Evolutionary conservation across 2,797 vertebrate genomes (phyloP).

Genomic region (Tapera naevia): DNA sequence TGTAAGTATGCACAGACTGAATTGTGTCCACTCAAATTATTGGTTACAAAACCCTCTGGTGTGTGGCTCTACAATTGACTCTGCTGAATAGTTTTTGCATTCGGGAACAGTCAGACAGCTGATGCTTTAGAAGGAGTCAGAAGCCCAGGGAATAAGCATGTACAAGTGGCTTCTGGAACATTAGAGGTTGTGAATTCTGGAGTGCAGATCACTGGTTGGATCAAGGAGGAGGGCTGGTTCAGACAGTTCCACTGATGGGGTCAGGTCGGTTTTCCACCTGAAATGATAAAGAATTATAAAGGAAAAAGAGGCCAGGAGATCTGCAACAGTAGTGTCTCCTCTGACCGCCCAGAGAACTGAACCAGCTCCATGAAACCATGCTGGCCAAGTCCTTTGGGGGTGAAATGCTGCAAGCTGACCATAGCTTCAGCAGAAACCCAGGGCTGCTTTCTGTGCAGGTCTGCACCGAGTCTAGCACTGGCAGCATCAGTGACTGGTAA

Average conservation of each 20-base stretch:
- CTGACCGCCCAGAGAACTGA: not conserved
- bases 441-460: not conserved
- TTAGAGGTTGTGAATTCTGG: not conserved
- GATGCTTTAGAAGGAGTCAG: not conserved
- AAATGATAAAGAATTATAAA: not conserved
- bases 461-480: not conserved
- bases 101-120: not conserved
- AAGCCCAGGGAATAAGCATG: not conserved
- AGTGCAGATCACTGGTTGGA: not conserved
- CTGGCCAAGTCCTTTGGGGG: not conserved
- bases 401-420: not conserved
- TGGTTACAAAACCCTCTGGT: not conserved
- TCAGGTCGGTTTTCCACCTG: not conserved
- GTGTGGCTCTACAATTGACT: not conserved
- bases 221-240: not conserved
- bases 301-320: not conserved
- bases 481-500: not conserved
- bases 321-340: not conserved
- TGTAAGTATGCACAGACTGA: not conserved
- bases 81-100: not conserved
- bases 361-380: not conserved
- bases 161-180: not conserved
- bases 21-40: not conserved
- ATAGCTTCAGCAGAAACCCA: not conserved
- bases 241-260: not conserved